These are phyloP conservation scores for Macrobrachium nipponense DNA, from an alignment of 1,140 invertebrate genomes.

Conservation along the genomic window DNA sequence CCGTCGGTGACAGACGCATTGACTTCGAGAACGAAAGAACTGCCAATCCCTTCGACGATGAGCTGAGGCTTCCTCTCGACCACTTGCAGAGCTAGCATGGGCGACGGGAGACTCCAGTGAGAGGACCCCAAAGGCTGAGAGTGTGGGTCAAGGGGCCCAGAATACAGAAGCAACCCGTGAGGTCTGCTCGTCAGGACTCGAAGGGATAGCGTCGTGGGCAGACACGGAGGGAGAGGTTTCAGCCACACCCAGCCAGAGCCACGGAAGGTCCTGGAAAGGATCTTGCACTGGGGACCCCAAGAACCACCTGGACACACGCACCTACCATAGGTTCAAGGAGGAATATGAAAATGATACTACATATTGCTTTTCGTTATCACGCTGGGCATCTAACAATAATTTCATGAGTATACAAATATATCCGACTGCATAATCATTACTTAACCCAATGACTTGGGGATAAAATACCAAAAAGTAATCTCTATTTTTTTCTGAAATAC, in stretches of 20 bases:
- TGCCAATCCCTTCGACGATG: slow-evolving; percentile 15
- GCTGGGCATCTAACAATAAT: neutral
- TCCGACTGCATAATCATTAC: no score
- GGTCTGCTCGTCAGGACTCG: slow-evolving; percentile 23
- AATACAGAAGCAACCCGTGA: slow-evolving; percentile 26
- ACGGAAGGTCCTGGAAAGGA: slow-evolving; percentile 26
- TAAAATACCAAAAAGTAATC: no score
- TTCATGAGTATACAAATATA: no score
- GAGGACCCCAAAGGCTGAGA: neutral
- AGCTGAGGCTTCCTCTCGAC: slow-evolving; percentile 27
- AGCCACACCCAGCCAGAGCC: slow-evolving; percentile 45
- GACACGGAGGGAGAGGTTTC: slow-evolving; percentile 20
- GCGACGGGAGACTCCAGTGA: neutral
- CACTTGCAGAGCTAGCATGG: slow-evolving; percentile 41
- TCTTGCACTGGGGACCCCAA: slow-evolving; percentile 16
- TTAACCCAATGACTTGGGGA: no score
- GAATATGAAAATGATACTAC: no score
- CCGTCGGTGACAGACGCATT: slow-evolving; percentile 25
- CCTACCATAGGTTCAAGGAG: neutral
- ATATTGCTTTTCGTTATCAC: neutral
- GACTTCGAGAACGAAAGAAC: slow-evolving; percentile 11
- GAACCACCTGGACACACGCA: slow-evolving; percentile 17
- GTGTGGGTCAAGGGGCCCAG: slow-evolving; percentile 18
- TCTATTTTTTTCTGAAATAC: no score
- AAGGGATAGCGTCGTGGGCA: slow-evolving; percentile 28